A percentile compares a stretch with the other conserved stretches of the same genome.
Conservation (phyloP, 2,888 invertebrate species). For the Napeogenes sylphis region DNA sequence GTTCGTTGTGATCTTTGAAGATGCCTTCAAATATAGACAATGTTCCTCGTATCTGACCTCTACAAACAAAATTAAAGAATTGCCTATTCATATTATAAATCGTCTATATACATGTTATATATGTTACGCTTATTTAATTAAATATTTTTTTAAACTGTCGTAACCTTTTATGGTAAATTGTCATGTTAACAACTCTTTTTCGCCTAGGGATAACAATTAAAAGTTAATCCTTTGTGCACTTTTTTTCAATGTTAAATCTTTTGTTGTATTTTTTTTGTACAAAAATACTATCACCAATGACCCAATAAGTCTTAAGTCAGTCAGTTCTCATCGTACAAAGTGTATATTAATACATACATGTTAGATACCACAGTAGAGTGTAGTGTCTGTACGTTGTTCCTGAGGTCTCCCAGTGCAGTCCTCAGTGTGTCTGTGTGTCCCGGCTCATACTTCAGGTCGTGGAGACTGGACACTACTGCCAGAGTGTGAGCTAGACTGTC, state of each 20-base stretch:
- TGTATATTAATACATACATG: constrained; percentile 45
- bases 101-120: too few relatives aligned
- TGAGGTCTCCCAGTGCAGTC: constrained; percentile 44
- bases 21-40: constrained; percentile 67
- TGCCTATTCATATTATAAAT: not conserved
- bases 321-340: not conserved
- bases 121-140: too few relatives aligned
- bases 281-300: too few relatives aligned
- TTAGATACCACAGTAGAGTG: constrained; percentile 49
- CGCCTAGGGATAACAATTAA: too few relatives aligned
- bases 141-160: too few relatives aligned
- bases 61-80: constrained; percentile 29
- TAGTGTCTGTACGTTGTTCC: constrained; percentile 48
- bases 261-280: too few relatives aligned
- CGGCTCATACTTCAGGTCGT: constrained; percentile 50
- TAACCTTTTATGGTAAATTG: too few relatives aligned
- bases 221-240: too few relatives aligned
- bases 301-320: too few relatives aligned
- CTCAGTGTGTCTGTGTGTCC: constrained; percentile 45
- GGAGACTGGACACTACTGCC: constrained; percentile 49
- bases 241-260: too few relatives aligned
- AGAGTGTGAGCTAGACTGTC: constrained; percentile 54
- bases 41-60: constrained; percentile 59
- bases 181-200: too few relatives aligned
- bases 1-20: constrained; percentile 65